phyloP scores from a whole-genome alignment of 2,888 invertebrate species.

The Drosophila stalkeri region DNA sequence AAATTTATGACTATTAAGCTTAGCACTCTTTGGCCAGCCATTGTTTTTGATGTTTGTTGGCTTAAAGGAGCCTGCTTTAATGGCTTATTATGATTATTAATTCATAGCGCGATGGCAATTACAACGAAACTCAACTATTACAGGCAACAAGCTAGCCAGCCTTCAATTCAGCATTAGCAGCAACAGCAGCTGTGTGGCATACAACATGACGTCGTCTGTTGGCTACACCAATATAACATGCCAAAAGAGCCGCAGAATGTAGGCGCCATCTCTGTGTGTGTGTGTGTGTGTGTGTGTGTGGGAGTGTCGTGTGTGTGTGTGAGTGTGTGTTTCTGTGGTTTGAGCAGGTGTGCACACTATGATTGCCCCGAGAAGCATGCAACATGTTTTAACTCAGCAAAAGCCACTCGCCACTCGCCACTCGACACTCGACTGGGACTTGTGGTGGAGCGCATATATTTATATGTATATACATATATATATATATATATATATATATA shows the following conservation, averaged over 20 bases:
- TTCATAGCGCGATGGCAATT: conserved; percentile 53
- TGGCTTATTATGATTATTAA: conserved; percentile 75
- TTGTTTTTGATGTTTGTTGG: conserved; percentile 14
- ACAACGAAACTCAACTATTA: conserved; percentile 45
- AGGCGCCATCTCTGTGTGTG: conserved; percentile 21
- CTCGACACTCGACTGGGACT: conserved; percentile 13
- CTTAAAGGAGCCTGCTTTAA: conserved; percentile 33
- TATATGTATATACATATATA: background rate
- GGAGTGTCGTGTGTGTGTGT: background rate
- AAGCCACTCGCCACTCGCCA: conserved; percentile 20
- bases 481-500: background rate
- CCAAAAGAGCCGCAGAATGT: conserved; percentile 40
- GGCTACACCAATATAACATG: conserved; percentile 66
- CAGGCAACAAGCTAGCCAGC: conserved; percentile 27
- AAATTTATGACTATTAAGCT: conserved; percentile 68
- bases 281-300: background rate
- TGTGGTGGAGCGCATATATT: background rate
- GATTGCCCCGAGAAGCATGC: conserved; percentile 52
- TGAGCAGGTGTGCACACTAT: conserved; percentile 42
- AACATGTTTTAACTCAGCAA: conserved; percentile 33
- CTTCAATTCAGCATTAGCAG: conserved; percentile 19
- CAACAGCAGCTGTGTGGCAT: conserved; percentile 38
- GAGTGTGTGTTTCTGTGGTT: conserved; percentile 23
- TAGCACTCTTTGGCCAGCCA: conserved; percentile 56
- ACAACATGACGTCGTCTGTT: conserved; percentile 44